Percentiles rank a stretch among this genome's conserved stretches.
Evolutionary conservation across 37 sponge, comb jelly and placozoan species (phyloP).

Genomic region (Agelas oroides): DNA sequence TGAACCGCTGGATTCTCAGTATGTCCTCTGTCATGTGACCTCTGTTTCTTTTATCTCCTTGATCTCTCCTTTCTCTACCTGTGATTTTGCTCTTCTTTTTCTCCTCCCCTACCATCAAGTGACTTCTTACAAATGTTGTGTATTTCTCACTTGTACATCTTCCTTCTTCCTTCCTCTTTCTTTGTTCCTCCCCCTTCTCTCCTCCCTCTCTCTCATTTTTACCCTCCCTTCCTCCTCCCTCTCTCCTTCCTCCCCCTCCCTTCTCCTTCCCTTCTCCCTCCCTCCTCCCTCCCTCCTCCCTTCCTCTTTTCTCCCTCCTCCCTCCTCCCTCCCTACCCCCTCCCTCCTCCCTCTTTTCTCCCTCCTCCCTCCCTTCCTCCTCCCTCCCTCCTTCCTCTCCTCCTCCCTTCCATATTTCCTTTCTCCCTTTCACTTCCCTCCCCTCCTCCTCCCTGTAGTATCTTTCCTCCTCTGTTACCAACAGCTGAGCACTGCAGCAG

Average conservation of each 20-base stretch:
- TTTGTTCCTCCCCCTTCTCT: not conserved
- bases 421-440: too few species aligned
- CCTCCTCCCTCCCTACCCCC: not conserved
- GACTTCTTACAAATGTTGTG: too few species aligned
- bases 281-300: not conserved
- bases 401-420: too few species aligned
- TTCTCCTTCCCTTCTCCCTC: too few species aligned
- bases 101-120: too few species aligned
- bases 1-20: slow-evolving; percentile 91
- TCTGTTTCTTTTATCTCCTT: not conserved
- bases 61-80: not conserved
- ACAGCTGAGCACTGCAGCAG: slow-evolving; percentile 52
- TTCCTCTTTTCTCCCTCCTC: not conserved
- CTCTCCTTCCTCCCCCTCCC: too few species aligned
- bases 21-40: slow-evolving; percentile 19
- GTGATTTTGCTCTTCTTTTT: too few species aligned
- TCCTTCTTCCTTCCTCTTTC: not conserved
- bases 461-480: slow-evolving; percentile 74
- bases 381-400: too few species aligned
- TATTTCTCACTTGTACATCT: not conserved
- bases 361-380: too few species aligned
- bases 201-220: not conserved
- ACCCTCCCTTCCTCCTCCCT: not conserved
- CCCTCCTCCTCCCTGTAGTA: slow-evolving; percentile 34
- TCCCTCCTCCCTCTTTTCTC: not conserved